Conservation (phyloP, 2,888 invertebrate species). For the Ceramica pisi region DNA sequence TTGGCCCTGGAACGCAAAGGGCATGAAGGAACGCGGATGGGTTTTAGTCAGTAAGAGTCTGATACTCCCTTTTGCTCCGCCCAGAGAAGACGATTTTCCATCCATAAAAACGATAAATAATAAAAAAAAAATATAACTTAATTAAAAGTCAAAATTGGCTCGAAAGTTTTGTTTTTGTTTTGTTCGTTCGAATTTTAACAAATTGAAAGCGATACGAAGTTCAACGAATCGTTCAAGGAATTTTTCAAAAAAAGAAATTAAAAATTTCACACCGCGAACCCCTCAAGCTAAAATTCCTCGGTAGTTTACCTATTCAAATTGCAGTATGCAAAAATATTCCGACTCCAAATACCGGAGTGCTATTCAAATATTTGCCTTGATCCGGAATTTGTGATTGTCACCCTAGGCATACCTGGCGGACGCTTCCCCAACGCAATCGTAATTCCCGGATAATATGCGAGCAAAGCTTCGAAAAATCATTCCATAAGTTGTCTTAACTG, state of each 20-base stretch:
- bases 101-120: no score
- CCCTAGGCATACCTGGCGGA: conserved; percentile 13
- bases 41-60: no score
- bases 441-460: not conserved
- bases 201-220: not conserved
- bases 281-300: not conserved
- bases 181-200: no score
- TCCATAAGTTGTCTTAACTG: not conserved
- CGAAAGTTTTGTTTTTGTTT: no score
- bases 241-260: conserved; percentile 8
- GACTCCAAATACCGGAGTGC: conserved; percentile 22
- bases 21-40: no score
- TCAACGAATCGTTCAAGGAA: conserved; percentile 15
- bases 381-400: conserved; percentile 16
- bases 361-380: conserved; percentile 43
- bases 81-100: no score
- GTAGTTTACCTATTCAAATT: conserved; percentile 18
- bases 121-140: no score
- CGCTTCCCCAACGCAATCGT: not conserved
- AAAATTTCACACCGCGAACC: not conserved
- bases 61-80: no score
- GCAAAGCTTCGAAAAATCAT: not conserved
- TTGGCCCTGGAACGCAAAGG: no score
- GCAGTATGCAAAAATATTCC: conserved; percentile 34
- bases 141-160: no score